These are phyloP conservation scores for Alexandromys fortis DNA, from an alignment of 2,113 vertebrate species.

Conservation along the genomic window DNA sequence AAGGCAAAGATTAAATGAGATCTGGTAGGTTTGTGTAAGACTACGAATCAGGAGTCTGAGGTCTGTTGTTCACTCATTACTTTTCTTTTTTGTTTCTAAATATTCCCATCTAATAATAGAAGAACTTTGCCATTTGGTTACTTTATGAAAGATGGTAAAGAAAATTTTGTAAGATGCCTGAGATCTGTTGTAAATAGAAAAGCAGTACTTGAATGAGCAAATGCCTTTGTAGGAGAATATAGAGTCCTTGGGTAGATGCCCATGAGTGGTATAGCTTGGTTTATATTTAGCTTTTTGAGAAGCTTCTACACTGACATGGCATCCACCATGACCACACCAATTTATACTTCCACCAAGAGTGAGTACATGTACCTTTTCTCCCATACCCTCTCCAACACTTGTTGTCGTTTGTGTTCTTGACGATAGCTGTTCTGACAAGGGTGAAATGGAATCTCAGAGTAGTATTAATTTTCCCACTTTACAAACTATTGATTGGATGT, in stretches of 20 bases:
- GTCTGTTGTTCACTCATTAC: background rate
- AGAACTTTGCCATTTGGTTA: background rate
- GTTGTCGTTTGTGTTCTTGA: background rate
- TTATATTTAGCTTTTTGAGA: background rate
- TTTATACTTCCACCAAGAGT: background rate
- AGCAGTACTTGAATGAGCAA: background rate
- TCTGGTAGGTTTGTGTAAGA: background rate
- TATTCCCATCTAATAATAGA: background rate
- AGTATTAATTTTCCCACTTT: background rate
- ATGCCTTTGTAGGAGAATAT: background rate
- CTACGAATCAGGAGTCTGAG: background rate
- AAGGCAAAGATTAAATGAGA: background rate
- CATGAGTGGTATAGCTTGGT: background rate
- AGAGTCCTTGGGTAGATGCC: no score
- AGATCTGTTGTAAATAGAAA: background rate
- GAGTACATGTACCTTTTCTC: background rate
- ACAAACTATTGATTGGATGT: background rate
- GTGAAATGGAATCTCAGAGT: background rate
- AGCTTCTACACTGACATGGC: background rate
- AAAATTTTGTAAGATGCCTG: background rate
- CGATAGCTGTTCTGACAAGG: background rate
- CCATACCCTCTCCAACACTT: background rate
- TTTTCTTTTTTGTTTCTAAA: background rate
- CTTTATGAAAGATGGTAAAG: background rate
- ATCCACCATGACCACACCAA: background rate